Evolutionary conservation across 1,140 invertebrate species (phyloP), one percentile per base, ranked within the genome.

Genomic region (Hormaphis cornu): DNA sequence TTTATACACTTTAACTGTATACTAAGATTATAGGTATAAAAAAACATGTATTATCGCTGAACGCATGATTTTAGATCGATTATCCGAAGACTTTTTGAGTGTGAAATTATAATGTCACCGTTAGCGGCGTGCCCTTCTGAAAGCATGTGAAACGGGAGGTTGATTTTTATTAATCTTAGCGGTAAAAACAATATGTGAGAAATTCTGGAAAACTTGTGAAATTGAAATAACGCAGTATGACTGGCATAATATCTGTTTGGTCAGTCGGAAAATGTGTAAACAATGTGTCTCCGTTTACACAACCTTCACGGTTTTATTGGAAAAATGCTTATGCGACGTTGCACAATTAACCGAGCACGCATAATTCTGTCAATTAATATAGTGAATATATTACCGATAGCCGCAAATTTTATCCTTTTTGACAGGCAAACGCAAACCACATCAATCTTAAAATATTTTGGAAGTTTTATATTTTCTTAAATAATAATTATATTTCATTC

Each of bases 241-340:
- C 53, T 56, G 30, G 53, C 30, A 22, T 22, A n/a, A n/a, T n/a
- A 37, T 56, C 33, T 33, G 53, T 56, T 37, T 56, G 53, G 20
- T 56, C 53, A 56, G 9, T 37, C 20, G 53, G 53, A 56, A 56
- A 56, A 56, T 56, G 18, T 56, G 20, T 56, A 56, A n/a, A 56
- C 53, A 56, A n/a, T n/a, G n/a, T 56, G 22, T 12, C 18, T 20
- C 4, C 9, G 53, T 56, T 56, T 56, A 22, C n/a, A n/a, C n/a
- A 56, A 56, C 53, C 53, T 56, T 56, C 53, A 35, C 33, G 53
- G 53, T 56, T 22, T 37, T 22, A 35, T 37, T 24, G 33, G 20
- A 22, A 56, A 56, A n/a, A 37, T 10, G 37, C 37, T 56, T 37
- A 37, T 56, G 28, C 26, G 14, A 37, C 22, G 33, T 56, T 56